phyloP scores from a whole-genome alignment of 2,888 invertebrate species.

The Drosophila affinis region DNA sequence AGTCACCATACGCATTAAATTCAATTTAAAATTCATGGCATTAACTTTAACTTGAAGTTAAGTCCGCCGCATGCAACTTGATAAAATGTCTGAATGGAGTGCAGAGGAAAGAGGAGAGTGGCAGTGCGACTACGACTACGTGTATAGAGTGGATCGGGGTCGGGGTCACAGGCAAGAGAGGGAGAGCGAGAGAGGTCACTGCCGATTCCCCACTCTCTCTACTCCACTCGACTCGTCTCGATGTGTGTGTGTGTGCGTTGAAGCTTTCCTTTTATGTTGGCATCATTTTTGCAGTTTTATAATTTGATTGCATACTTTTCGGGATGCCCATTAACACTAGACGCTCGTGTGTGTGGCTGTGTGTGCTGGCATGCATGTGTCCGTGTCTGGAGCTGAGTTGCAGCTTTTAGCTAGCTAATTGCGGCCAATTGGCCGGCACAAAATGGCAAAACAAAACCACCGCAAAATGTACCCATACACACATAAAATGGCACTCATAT shows the following conservation, averaged over 20 bases:
- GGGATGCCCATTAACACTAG: slow-evolving; percentile 67
- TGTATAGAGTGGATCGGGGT: too few species aligned
- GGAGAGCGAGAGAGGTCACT: slow-evolving; percentile 34
- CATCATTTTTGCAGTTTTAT: slow-evolving; percentile 66
- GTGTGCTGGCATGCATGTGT: neutral
- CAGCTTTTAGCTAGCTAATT: slow-evolving; percentile 44
- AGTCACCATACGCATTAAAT: slow-evolving; percentile 69
- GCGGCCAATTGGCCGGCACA: slow-evolving; percentile 45
- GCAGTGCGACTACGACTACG: too few species aligned
- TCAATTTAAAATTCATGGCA: slow-evolving; percentile 79
- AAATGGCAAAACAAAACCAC: slow-evolving; percentile 42
- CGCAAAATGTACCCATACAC: slow-evolving; percentile 16
- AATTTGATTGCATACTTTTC: slow-evolving; percentile 74
- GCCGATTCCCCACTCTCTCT: slow-evolving; percentile 42
- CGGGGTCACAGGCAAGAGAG: neutral
- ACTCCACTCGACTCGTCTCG: too few species aligned
- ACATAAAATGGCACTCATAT: neutral
- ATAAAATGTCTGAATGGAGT: slow-evolving; percentile 53
- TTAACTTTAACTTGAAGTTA: slow-evolving; percentile 77
- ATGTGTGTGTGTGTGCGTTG: slow-evolving; percentile 13
- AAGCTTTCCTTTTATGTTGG: slow-evolving; percentile 46
- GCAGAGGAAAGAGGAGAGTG: neutral
- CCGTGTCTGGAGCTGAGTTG: neutral
- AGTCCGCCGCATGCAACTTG: slow-evolving; percentile 77
- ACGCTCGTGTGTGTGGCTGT: slow-evolving; percentile 4